phyloP scores from a whole-genome alignment of 2,797 vertebrate species.

The Pelodytes ibericus region DNA sequence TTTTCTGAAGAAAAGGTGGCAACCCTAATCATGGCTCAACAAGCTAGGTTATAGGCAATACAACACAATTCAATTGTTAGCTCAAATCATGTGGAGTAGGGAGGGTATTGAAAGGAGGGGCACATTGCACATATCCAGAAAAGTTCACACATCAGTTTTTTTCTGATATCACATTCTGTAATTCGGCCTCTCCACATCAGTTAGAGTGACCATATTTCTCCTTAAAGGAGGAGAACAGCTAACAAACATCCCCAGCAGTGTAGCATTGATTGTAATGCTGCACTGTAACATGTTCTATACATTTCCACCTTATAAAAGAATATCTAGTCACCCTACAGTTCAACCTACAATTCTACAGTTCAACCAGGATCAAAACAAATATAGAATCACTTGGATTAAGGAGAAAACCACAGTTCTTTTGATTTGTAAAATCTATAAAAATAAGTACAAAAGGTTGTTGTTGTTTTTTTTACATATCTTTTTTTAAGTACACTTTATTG shows the following conservation, averaged over 20 bases:
- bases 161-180: slow-evolving; percentile 16
- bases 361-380: slow-evolving; percentile 2
- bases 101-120: neutral
- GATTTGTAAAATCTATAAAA: slow-evolving; percentile 45
- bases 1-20: no score
- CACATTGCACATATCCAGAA: slow-evolving; percentile 41
- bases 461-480: neutral
- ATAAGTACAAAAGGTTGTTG: slow-evolving; percentile 38
- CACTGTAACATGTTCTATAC: no score
- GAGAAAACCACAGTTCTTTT: neutral
- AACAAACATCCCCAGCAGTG: no score
- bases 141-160: slow-evolving; percentile 2
- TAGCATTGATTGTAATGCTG: no score
- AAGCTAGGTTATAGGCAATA: no score
- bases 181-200: neutral
- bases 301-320: no score
- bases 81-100: neutral
- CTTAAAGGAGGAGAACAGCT: no score
- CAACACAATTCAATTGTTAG: no score
- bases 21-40: no score
- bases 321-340: no score
- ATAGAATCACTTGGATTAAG: neutral
- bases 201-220: no score
- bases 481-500: slow-evolving; percentile 49
- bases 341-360: no score